Evolutionary conservation across 2,797 vertebrate genomes (phyloP).

Genomic region (Dermochelys coriacea): DNA sequence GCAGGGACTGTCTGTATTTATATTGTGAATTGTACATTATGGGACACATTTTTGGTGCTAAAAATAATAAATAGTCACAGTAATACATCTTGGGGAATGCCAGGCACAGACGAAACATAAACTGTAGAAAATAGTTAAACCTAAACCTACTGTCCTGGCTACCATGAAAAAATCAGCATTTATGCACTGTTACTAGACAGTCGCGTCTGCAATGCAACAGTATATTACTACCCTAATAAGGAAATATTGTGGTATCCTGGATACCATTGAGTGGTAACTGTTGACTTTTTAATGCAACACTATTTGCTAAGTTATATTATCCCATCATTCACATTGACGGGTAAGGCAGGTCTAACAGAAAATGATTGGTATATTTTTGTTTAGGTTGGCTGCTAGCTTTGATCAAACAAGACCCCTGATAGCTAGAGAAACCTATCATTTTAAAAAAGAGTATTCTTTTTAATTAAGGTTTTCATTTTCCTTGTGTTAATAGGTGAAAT

Average conservation of each 20-base stretch:
- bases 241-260: background rate
- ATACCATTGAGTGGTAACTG: background rate
- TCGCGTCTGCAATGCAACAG: background rate
- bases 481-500: slow-evolving; percentile 18
- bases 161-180: background rate
- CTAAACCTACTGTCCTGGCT: background rate
- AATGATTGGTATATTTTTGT: slow-evolving; percentile 19
- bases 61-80: background rate
- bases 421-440: slow-evolving; percentile 8
- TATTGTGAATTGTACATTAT: background rate
- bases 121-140: background rate
- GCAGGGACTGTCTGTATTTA: background rate
- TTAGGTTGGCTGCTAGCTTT: slow-evolving; percentile 23
- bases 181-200: background rate
- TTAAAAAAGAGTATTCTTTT: background rate
- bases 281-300: background rate
- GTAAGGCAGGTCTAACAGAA: slow-evolving; percentile 14
- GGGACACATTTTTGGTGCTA: background rate
- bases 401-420: slow-evolving; percentile 23
- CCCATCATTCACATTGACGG: background rate
- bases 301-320: slow-evolving; percentile 13
- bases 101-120: background rate
- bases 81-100: background rate
- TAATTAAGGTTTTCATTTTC: slow-evolving; percentile 32
- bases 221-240: background rate